These are phyloP conservation scores for Bubalus kerabau DNA, from an alignment of 2,113 vertebrate species.

Conservation along the genomic window DNA sequence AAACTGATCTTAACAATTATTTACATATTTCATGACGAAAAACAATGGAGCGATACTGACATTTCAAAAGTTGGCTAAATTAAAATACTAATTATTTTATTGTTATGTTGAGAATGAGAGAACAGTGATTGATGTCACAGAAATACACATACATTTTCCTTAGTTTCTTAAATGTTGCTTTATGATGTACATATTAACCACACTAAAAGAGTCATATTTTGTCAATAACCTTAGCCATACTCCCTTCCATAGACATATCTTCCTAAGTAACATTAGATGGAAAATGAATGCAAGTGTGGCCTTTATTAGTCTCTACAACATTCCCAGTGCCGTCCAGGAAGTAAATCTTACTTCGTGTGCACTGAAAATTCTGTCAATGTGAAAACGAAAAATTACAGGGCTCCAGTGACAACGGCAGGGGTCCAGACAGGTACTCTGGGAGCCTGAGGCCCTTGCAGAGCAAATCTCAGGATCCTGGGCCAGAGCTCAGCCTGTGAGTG, in stretches of 20 bases:
- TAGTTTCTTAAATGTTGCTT: background rate
- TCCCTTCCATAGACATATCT: background rate
- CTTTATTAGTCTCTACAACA: accelerated
- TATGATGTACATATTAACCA: background rate
- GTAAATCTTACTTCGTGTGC: background rate
- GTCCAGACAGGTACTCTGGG: background rate
- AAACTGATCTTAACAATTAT: background rate
- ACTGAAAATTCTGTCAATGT: background rate
- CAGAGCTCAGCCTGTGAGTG: background rate
- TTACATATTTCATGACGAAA: background rate
- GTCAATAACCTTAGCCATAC: background rate
- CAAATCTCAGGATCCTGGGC: background rate
- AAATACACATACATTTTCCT: background rate
- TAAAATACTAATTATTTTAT: background rate
- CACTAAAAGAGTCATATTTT: background rate
- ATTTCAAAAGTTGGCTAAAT: background rate
- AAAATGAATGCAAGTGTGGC: background rate
- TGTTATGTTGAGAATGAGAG: no score
- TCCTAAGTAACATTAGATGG: background rate
- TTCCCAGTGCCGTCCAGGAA: no score
- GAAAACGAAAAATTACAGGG: background rate
- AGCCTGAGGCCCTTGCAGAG: background rate
- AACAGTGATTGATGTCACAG: background rate
- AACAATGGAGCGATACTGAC: background rate
- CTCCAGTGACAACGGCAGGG: accelerated